Percentiles rank a stretch among this genome's conserved stretches.
These are phyloP conservation scores for Chloropsis hardwickii DNA, from an alignment of 2,113 vertebrate genomes.

Conservation along the genomic window DNA sequence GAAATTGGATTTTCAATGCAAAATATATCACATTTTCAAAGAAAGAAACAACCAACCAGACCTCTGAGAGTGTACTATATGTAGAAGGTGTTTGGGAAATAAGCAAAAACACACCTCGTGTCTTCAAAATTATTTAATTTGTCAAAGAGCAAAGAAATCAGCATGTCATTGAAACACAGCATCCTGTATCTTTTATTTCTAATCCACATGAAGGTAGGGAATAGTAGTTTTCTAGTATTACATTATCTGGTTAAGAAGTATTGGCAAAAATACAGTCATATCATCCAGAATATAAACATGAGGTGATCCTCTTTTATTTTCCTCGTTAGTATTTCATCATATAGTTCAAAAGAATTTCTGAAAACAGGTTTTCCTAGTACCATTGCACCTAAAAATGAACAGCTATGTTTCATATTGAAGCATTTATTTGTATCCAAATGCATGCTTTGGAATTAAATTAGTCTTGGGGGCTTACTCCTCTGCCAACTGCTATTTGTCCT, in stretches of 20 bases:
- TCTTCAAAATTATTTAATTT: not conserved
- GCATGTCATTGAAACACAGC: not conserved
- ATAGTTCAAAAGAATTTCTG: constrained; percentile 13
- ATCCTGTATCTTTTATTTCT: not conserved
- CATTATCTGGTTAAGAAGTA: not conserved
- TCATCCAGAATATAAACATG: not conserved
- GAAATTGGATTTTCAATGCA: constrained; percentile 48
- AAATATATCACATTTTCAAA: constrained; percentile 27
- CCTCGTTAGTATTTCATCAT: not conserved
- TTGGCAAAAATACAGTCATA: not conserved
- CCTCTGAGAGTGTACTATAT: not conserved
- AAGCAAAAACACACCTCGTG: not conserved
- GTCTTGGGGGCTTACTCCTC: constrained; percentile 31
- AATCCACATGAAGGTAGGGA: not conserved
- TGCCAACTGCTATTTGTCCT: constrained; percentile 70
- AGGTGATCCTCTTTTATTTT: not conserved
- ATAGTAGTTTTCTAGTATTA: not conserved
- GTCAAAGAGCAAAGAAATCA: not conserved
- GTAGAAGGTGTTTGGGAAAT: not conserved
- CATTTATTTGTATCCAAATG: constrained; percentile 46
- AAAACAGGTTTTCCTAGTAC: constrained; percentile 9
- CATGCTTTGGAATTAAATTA: constrained; percentile 66
- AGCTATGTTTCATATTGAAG: not conserved
- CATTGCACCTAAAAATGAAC: not conserved
- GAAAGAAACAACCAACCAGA: not conserved